Conservation (phyloP, 2,888 invertebrate species). For the Entomobrya multifasciata region DNA sequence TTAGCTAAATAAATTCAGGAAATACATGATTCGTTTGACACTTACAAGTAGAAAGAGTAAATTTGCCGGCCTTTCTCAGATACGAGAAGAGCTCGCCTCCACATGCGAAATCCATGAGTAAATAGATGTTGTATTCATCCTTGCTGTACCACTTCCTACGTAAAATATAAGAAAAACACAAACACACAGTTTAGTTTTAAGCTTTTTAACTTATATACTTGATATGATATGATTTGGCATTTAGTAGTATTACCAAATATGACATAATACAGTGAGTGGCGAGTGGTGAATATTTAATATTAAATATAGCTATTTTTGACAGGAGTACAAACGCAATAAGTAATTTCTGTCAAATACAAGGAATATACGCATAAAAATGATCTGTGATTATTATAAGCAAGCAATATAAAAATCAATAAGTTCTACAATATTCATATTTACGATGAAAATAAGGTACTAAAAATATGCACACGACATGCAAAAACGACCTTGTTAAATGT, state of each 20-base stretch:
- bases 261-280: background rate
- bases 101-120: constrained; percentile 98
- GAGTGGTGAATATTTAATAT: background rate
- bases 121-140: constrained; percentile 95
- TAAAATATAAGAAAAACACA: background rate
- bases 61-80: constrained; percentile 94
- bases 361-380: background rate
- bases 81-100: constrained; percentile 99
- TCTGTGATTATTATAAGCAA: background rate
- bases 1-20: background rate
- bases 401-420: background rate
- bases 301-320: background rate
- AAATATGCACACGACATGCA: constrained; percentile 1
- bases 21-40: background rate
- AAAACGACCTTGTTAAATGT: constrained; percentile 22
- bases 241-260: background rate
- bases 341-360: constrained; percentile 22
- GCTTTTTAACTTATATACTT: too few relatives aligned
- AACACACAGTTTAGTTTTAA: background rate
- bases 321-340: background rate
- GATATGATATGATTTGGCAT: too few relatives aligned
- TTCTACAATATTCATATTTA: too few relatives aligned
- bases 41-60: constrained; percentile 86
- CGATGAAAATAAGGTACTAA: background rate
- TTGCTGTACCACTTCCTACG: constrained; percentile 94